Conservation (phyloP, 2,113 vertebrate genomes). For the Psittacus erithacus region DNA sequence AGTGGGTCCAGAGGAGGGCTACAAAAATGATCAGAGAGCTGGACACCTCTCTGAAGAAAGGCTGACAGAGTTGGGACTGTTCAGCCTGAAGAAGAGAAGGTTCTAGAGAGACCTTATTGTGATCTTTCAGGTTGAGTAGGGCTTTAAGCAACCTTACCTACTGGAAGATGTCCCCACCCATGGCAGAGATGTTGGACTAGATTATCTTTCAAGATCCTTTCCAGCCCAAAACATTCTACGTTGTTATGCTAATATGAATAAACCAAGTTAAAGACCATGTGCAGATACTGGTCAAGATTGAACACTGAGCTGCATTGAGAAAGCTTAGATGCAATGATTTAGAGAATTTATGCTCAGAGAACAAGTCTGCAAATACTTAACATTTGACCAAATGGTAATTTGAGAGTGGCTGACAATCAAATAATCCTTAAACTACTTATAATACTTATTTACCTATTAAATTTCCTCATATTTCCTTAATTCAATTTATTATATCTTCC, state of each 20-base stretch:
- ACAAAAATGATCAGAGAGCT: not conserved
- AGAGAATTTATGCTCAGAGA: not conserved
- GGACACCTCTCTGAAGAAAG: not conserved
- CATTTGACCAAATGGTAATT: not conserved
- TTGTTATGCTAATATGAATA: not conserved
- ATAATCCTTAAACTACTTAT: not conserved
- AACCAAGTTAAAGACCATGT: not conserved
- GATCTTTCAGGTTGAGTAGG: not conserved
- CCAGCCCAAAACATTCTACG: not conserved
- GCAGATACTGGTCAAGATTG: not conserved
- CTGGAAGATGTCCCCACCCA: not conserved
- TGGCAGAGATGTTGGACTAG: not conserved
- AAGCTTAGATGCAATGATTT: not conserved
- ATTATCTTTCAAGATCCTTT: not conserved
- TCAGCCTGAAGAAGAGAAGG: not conserved
- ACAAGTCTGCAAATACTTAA: not conserved
- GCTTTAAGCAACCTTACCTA: not conserved
- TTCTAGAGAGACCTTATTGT: not conserved
- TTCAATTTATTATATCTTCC: not conserved
- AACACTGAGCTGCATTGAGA: not conserved
- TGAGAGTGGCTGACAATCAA: not conserved
- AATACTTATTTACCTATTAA: not conserved
- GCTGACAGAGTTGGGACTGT: not conserved
- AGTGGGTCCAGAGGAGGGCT: not conserved
- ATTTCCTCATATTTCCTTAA: not conserved